A percentile compares a stretch with the other conserved stretches of the same genome.
These are phyloP conservation scores for Prenolepis imparis DNA, from an alignment of 2,888 invertebrate genomes.

Conservation along the genomic window DNA sequence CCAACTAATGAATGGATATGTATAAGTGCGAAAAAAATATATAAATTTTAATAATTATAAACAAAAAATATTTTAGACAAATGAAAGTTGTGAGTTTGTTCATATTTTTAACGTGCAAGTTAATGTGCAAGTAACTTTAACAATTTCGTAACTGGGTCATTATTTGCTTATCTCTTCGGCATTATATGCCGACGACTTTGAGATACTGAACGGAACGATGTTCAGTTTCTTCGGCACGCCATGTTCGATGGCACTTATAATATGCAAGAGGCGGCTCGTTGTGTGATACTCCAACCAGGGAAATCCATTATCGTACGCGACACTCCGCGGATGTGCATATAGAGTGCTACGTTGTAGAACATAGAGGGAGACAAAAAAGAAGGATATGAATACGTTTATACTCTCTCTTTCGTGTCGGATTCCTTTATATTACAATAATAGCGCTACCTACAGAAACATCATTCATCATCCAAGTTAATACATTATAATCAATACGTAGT, in stretches of 20 bases:
- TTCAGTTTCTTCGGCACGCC: conserved; percentile 29
- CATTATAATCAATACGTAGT: background rate
- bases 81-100: background rate
- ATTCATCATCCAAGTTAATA: conserved; percentile 20
- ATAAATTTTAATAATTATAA: background rate
- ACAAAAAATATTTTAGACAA: background rate
- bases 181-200: conserved; percentile 32
- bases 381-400: conserved; percentile 32
- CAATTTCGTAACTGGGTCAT: conserved; percentile 39
- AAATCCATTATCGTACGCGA: conserved; percentile 70
- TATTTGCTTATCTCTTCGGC: conserved; percentile 33
- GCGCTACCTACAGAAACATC: background rate
- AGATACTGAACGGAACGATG: conserved; percentile 19
- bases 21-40: background rate
- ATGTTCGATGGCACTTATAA: conserved; percentile 44
- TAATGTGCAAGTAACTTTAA: background rate
- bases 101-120: conserved; percentile 17
- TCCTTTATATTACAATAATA: conserved; percentile 33
- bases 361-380: conserved; percentile 7
- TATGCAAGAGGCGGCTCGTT: conserved; percentile 53
- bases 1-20: too few relatives aligned
- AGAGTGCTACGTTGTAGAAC: conserved; percentile 51
- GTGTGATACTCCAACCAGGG: conserved; percentile 54
- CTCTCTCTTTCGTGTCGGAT: conserved; percentile 21
- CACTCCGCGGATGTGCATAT: conserved; percentile 58